phyloP scores from a whole-genome alignment of 1,140 invertebrate species.

The Hylyphantes graminicola region DNA sequence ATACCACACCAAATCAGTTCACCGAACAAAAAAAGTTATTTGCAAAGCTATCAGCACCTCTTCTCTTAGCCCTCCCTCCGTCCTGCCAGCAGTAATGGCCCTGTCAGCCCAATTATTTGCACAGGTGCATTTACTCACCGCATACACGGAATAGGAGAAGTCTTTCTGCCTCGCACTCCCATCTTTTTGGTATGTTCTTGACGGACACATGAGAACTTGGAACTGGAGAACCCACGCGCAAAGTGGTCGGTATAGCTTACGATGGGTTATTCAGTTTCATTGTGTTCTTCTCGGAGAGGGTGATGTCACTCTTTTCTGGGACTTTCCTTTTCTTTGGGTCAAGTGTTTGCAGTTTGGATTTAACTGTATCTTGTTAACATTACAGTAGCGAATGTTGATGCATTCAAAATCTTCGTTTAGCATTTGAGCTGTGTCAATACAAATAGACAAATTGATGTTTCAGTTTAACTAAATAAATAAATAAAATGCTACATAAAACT shows the following conservation, averaged over 20 bases:
- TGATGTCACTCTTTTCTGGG: no score
- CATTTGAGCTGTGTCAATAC: no score
- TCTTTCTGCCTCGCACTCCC: slow-evolving; percentile 1
- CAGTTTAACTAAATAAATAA: no score
- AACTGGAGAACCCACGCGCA: slow-evolving; percentile 14
- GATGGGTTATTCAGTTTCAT: slow-evolving; percentile 47
- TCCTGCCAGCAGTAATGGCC: slow-evolving; percentile 33
- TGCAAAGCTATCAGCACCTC: slow-evolving; percentile 52
- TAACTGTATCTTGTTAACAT: no score
- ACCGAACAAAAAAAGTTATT: slow-evolving; percentile 30
- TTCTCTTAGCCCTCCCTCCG: slow-evolving; percentile 30
- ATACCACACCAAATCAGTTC: no score
- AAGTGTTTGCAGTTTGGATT: no score
- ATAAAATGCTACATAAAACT: no score
- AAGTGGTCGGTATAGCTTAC: slow-evolving; percentile 10
- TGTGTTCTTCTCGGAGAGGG: background rate
- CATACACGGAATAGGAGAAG: slow-evolving; percentile 25
- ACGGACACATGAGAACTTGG: slow-evolving; percentile 50
- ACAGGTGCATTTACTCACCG: slow-evolving; percentile 55
- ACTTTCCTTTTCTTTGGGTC: no score
- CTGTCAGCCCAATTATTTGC: slow-evolving; percentile 59
- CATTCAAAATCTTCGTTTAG: no score
- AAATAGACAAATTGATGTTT: no score
- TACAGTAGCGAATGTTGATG: no score
- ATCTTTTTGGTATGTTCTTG: slow-evolving; percentile 43